Evolutionary conservation across 2,797 vertebrate genomes (phyloP), one percentile per base, ranked within the genome.

Genomic region (Orestias chungarensis): DNA sequence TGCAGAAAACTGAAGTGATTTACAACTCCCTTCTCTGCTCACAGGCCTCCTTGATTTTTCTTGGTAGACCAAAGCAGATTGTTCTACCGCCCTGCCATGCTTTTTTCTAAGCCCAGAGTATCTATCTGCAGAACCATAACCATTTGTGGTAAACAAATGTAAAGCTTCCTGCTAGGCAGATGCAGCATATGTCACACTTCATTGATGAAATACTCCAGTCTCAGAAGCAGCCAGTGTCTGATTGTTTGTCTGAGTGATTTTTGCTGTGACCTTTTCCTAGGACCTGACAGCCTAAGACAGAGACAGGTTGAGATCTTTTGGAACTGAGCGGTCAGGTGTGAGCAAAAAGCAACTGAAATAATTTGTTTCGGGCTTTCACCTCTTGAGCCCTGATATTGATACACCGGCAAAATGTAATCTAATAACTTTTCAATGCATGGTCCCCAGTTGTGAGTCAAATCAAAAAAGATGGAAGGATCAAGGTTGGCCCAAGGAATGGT

Each of bases 201-300:
- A 47, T 23, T 65, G 25, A 38, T 64, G 59, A 70, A 76, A 27
- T 9, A 42, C 57, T 49, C 25, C 2, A 65, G 67, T 4, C 38
- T 57, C 46, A 71, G 57, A 47, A 49, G 25, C 47, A 64, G 42
- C 27, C 38, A 3, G 4, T 1, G 23, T 35, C 47, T 25, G 74
- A 12, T 47, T 57, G 64, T 15, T 65, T 55, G 31, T 74, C 38
- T 78, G 67, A 64, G 66, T 74, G 83, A 89, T 81, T 82, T 82
- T 82, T 86, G 64, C 78, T 55, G 64, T 82, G 83, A 85, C 80
- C 86, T 88, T 85, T 89, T 76, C 31, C 70, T 73, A 76, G 81
- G 70, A 69, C 73, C 73, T 59, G 38, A 35, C 64, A 64, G 74
- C 64, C 49, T 74, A 76, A 75, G 78, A 80, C 83, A 82, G 64